Evolutionary conservation across 1,140 invertebrate species (phyloP), one percentile per base, ranked within the genome.

Genomic region (Hyles vespertilio): DNA sequence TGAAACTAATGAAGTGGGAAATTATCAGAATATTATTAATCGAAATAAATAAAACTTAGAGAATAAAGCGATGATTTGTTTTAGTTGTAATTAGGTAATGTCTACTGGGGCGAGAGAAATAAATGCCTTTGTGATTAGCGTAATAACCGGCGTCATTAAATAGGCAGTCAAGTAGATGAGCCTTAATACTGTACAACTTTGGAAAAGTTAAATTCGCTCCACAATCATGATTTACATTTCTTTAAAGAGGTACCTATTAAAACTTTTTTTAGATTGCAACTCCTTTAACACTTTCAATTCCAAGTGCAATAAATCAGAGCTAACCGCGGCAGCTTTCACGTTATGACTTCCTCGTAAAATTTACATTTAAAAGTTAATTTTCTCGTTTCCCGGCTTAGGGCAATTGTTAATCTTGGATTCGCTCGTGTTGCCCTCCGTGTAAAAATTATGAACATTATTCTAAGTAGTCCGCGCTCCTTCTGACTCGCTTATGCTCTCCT

Each of bases 301-400:
- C 67, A 80, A 85, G 71, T 78, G 78, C 73, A 76, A 85, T 88
- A 87, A 88, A 88, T 88, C 83, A 86, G 72, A 73, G 75, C 75
- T 79, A 81, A 85, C 85, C 81, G 81, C 77, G 81, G 77, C 82
- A 82, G 81, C 81, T 84, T 86, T 84, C 76, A 79, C 79, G 78
- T 88, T 88, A 88, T 85, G 83, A 88, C 77, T 88, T 81, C 78
- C 81, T 83, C 82, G 80, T 87, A 88, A 88, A 85, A 85, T 87
- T 88, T 87, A 88, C 82, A 84, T 85, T 85, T 85, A 81, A 87
- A 85, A 85, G 77, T 87, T 81, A 87, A 87, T 87, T 81, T 84
- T 84, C 82, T 80, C 75, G 61, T 71, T 76, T 67, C 70, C 66
- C 65, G 67, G 70, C 74, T 78, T 72, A 81, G 72, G 72, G 75